These are phyloP conservation scores for Vandiemenella viatica DNA, from an alignment of 2,888 invertebrate species.

Conservation along the genomic window DNA sequence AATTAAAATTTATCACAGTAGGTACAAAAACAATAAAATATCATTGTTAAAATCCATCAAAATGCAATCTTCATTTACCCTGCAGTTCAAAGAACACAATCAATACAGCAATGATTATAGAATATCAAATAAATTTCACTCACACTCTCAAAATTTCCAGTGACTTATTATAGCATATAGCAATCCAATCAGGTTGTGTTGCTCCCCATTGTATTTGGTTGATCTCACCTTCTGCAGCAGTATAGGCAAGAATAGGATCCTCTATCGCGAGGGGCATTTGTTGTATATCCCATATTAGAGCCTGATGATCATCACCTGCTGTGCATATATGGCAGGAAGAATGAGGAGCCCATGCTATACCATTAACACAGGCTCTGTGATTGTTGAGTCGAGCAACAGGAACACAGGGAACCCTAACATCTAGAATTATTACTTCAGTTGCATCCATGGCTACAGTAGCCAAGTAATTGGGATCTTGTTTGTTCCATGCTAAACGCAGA, in stretches of 20 bases:
- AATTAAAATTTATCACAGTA: too few relatives aligned
- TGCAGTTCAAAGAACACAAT: too few relatives aligned
- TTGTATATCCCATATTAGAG: slow-evolving; percentile 99
- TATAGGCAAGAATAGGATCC: slow-evolving; percentile 97
- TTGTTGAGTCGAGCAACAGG: slow-evolving; percentile 95
- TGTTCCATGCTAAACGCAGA: slow-evolving; percentile 94
- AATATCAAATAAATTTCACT: too few relatives aligned
- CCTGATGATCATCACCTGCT: slow-evolving; percentile 96
- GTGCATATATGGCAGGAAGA: slow-evolving; percentile 99
- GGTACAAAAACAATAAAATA: too few relatives aligned
- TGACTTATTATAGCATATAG: slow-evolving; percentile 96
- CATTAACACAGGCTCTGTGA: slow-evolving; percentile 96
- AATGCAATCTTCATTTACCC: too few relatives aligned
- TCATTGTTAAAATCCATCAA: too few relatives aligned
- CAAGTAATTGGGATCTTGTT: slow-evolving; percentile 97
- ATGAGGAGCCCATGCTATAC: slow-evolving; percentile 99
- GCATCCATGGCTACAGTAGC: slow-evolving; percentile 99
- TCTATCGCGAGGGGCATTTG: slow-evolving; percentile 99
- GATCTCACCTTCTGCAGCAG: slow-evolving; percentile 95
- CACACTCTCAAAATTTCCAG: slow-evolving; percentile 94
- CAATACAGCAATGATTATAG: too few relatives aligned
- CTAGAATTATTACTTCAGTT: slow-evolving; percentile 91
- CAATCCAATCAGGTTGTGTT: slow-evolving; percentile 99
- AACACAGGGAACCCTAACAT: slow-evolving; percentile 94
- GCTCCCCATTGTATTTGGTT: slow-evolving; percentile 99